Evolutionary conservation across 2,797 vertebrate species (phyloP).

Genomic region (Lutra lutra): DNA sequence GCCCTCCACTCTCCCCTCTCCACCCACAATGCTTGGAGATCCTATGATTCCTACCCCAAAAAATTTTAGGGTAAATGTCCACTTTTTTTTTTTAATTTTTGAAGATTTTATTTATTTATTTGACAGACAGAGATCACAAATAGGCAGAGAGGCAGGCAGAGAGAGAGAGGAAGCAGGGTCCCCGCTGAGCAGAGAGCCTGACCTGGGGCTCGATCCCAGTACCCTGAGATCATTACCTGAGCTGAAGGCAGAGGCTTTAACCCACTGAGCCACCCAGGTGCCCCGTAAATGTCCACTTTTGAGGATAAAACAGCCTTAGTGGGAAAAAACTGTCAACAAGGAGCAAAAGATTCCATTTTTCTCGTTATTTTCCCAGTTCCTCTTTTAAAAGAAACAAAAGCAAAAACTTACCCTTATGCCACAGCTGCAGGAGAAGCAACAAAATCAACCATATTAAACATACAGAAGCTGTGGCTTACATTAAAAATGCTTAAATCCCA

Average conservation of each 20-base stretch:
- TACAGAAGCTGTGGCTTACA: not conserved
- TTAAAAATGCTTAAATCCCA: not conserved
- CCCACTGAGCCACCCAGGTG: too few relatives aligned
- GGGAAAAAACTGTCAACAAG: not conserved
- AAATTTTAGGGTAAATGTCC: not conserved
- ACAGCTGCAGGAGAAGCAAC: slow-evolving; percentile 27
- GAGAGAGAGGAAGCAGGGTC: too few relatives aligned
- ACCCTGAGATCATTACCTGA: too few relatives aligned
- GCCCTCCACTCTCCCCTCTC: not conserved
- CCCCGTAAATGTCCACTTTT: not conserved
- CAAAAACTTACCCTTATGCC: not conserved
- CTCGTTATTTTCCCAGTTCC: not conserved
- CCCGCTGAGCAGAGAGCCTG: too few relatives aligned
- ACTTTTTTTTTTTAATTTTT: not conserved
- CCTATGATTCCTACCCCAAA: too few relatives aligned
- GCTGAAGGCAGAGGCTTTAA: too few relatives aligned
- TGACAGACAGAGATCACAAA: too few relatives aligned
- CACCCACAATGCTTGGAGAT: not conserved
- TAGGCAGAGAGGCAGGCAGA: too few relatives aligned
- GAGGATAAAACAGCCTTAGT: not conserved
- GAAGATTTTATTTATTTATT: too few relatives aligned
- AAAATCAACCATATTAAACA: slow-evolving; percentile 33
- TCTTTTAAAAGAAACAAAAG: slow-evolving; percentile 7
- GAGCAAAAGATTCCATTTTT: not conserved
- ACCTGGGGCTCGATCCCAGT: too few relatives aligned